Evolutionary conservation across 1,140 invertebrate genomes (phyloP), one percentile per base, ranked within the genome.

Genomic region (Teleopsis dalmanni): DNA sequence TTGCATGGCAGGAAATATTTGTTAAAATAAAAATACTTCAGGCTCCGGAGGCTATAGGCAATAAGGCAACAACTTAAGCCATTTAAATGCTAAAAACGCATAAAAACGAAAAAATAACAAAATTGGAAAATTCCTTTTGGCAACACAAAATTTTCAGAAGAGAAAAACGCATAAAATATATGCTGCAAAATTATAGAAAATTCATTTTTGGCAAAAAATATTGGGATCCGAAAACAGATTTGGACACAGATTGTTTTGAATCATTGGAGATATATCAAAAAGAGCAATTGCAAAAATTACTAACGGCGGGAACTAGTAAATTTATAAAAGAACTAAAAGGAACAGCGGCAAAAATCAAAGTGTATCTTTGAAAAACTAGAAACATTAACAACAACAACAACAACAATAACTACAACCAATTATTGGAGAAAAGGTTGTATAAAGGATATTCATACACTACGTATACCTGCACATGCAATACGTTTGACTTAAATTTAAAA

Each of bases 71-170:
- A 37, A 25, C 16, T 40, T 19, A 53, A 49, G 47, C 37, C 44
- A 52, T 50, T 50, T 50, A 55, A 49, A 60, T 56, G 58, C 54
- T 27, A 49, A 55, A 52, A 46, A 56, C 42, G 50, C 37, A 25
- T 54, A 54, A 60, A 60, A 60, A 59, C 59, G 57, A 55, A 57
- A 61, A 51, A 50, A 63, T 26, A 58, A 59, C 62, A 67, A 67
- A 65, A 47, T 35, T 31, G 42, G 48, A 67, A 68, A 68, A 67
- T 67, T 68, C 65, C 57, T 60, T 68, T 68, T 68, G 65, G 65
- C 65, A 53, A 27, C 29, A 47, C 23, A 33, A 37, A 35, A 31
- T 36, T 47, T 35, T 47, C 35, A 38, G 34, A 37, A 34, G 31
- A 29, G 22, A 29, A 29, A 33, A 27, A 47, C 34, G 46, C 46